Base-by-base conservation (phyloP, 2,797 vertebrate species). In the Steatocranus sp. region DNA sequence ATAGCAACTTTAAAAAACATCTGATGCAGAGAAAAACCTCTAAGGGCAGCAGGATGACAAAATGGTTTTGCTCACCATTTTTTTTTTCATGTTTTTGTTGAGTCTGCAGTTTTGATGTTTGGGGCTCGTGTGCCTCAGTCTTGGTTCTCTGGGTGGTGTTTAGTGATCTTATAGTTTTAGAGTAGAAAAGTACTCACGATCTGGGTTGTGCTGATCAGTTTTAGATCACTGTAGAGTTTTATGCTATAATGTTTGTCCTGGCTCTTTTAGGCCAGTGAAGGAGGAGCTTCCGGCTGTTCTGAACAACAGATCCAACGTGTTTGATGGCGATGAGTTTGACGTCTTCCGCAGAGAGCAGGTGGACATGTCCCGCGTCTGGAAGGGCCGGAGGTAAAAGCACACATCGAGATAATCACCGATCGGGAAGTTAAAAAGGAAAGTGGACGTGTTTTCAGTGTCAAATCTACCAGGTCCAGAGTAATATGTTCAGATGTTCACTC, bases 281-380 rank as follows among this genome's bases (percentile, higher is more conserved):
- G 95, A 97, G 80, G 96, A 97, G 53, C 95, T 95, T 0, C 97
- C 97, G 0, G 83, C 92, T 0, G 94, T 98, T 7, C 91, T 99
- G 79, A 91, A 88, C 73, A 92, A 91, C 34, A 96, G 98, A 76
- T 97, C 88, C 80, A 99, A 97, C 3, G 73, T 97, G 77, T 99
- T 98, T 93, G 98, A 99, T 77, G 96, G 99, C 0, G 98, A 99
- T 1, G 98, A 99, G 86, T 99, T 99, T 91, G 98, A 99, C 30
- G 92, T 99, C 78, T 99, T 99, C 95, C 97, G 96, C 53, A 95
- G 97, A 80, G 97, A 99, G 75, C 94, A 95, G 1, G 94, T 99
- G 93, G 98, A 99, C 90, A 95, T 97, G 94, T 97, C 97, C 54
- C 97, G 97, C 17, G 89, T 99, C 86, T 98, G 97, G 95, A 99